A percentile compares a stretch with the other conserved stretches of the same genome.
Conservation (phyloP, 2,888 invertebrate species). For the Harpalus rufipes region DNA sequence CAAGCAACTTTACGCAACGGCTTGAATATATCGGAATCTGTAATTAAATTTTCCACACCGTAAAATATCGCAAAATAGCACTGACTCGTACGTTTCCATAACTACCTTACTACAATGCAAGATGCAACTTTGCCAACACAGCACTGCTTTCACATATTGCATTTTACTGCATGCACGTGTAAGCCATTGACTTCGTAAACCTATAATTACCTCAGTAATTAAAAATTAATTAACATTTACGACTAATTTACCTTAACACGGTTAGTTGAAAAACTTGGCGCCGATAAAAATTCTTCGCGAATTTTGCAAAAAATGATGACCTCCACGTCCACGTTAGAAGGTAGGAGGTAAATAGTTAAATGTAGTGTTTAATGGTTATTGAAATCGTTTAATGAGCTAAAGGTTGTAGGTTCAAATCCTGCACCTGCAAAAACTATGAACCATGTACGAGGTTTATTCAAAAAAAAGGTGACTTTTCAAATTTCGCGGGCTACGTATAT, state of each 20-base stretch:
- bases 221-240: constrained; percentile 64
- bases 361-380: too few relatives aligned
- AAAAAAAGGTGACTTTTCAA: too few relatives aligned
- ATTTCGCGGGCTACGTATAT: too few relatives aligned
- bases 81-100: constrained; percentile 4
- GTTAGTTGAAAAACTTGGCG: constrained; percentile 52
- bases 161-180: constrained; percentile 49
- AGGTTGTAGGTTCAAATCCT: too few relatives aligned
- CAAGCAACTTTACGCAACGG: background rate
- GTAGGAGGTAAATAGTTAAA: too few relatives aligned
- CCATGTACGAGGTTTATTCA: too few relatives aligned
- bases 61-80: constrained; percentile 30
- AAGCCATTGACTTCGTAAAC: constrained; percentile 7
- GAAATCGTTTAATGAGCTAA: too few relatives aligned
- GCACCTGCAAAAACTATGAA: too few relatives aligned
- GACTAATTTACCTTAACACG: constrained; percentile 54
- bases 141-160: constrained; percentile 47
- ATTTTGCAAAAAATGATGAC: constrained; percentile 24
- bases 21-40: constrained; percentile 32
- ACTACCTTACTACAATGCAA: constrained; percentile 30
- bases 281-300: constrained; percentile 39
- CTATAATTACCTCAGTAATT: constrained; percentile 61
- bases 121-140: constrained; percentile 38
- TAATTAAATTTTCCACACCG: constrained; percentile 41
- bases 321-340: background rate